These are phyloP conservation scores for Poecilia wingei DNA, from an alignment of 2,797 vertebrate genomes.

Conservation along the genomic window DNA sequence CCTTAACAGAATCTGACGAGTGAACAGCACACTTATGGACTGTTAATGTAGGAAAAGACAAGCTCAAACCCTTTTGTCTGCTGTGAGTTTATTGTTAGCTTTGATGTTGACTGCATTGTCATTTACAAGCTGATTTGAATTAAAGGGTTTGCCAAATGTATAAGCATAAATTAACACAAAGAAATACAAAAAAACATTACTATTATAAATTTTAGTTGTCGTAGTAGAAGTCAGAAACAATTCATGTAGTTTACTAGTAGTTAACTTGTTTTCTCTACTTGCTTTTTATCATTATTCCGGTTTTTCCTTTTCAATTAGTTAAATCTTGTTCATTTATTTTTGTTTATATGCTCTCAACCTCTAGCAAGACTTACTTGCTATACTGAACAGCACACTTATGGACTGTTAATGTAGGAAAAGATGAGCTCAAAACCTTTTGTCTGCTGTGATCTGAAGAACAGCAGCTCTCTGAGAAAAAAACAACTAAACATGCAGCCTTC, in stretches of 20 bases:
- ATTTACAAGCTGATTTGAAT: not conserved
- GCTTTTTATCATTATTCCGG: slow-evolving; percentile 13
- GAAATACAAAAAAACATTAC: not conserved
- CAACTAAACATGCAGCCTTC: slow-evolving; percentile 28
- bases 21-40: slow-evolving; percentile 9
- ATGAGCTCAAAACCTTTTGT: slow-evolving; percentile 34
- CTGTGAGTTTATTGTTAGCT: slow-evolving; percentile 6
- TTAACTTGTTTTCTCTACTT: slow-evolving; percentile 6
- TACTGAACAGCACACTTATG: slow-evolving; percentile 14
- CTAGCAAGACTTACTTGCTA: slow-evolving; percentile 5
- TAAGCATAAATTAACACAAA: not conserved
- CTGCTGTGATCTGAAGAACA: slow-evolving; percentile 41
- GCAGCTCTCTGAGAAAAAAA: slow-evolving; percentile 30
- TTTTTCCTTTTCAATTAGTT: slow-evolving; percentile 28
- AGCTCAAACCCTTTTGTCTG: slow-evolving; percentile 32
- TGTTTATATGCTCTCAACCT: slow-evolving; percentile 2
- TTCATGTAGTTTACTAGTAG: not conserved
- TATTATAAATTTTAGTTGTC: not conserved
- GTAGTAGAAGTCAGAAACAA: not conserved
- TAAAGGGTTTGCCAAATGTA: not conserved
- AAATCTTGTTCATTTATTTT: slow-evolving; percentile 20
- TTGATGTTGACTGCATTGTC: not conserved
- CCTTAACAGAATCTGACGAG: not conserved
- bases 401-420: slow-evolving; percentile 39
- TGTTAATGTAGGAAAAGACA: slow-evolving; percentile 47